Base-by-base conservation (phyloP, 2,113 vertebrate genomes). In the Circaetus gallicus region DNA sequence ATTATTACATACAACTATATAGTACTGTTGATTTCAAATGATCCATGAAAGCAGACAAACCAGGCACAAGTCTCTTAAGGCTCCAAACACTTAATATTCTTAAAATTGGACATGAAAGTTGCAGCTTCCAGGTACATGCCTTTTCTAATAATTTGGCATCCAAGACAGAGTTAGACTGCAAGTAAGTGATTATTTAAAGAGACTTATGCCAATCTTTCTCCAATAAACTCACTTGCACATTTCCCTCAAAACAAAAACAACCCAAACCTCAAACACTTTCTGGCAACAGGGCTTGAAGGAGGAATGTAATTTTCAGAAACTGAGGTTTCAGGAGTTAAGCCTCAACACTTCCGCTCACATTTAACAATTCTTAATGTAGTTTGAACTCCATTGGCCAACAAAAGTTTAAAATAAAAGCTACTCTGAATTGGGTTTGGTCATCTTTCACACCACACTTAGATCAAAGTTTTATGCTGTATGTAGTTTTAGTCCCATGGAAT, bases 281-380 rank as follows among this genome's bases (percentile, higher is more conserved):
- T 81, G 69, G 42, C 45, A 93, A 76, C 38, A 89, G 50, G 62
- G 55, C 45, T 85, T 83, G 61, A 95, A 92, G 71, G 32, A 42
- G n/a, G 47, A 36, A 67, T 58, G 28, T 71, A 73, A 79, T 87
- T 91, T 95, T 93, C 40, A 95, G 86, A 97, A 94, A 82, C 32
- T 49, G 14, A 80, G 11, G 34, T 86, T 87, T 96, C 50, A 71
- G 19, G 25, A 92, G 72, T 20, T 77, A 91, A 61, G 17, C 38
- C 36, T 73, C 49, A 86, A n/a, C 47, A 34, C 36, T 95, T 97
- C 66, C 18, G 47, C 29, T 94, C 77, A 72, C 52, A 78, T 91
- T 91, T 90, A 94, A 78, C 14, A 43, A 70, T 87, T 78, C 42
- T 88, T 95, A 89, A 86, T 81, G 52, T 71, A 70, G 50, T 76